Evolutionary conservation across 1,140 invertebrate species (phyloP).

Genomic region (Sarcophaga peregrina): DNA sequence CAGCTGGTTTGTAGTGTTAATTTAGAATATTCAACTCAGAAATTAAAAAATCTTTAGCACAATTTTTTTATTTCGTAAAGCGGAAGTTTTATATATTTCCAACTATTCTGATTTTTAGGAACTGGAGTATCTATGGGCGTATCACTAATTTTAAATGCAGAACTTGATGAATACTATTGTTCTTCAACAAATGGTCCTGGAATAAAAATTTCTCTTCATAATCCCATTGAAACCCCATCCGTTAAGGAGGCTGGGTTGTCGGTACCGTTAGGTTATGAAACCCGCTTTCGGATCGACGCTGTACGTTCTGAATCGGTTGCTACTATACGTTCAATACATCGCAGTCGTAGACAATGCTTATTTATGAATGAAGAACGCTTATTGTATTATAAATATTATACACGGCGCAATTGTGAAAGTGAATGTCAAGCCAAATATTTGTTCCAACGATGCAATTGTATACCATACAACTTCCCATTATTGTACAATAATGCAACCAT

Average conservation of each 20-base stretch:
- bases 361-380: constrained; percentile 76
- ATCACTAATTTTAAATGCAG: constrained; percentile 76
- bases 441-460: constrained; percentile 73
- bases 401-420: constrained; percentile 72
- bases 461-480: constrained; percentile 76
- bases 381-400: constrained; percentile 69
- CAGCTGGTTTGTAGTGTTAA: constrained; percentile 60
- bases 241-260: constrained; percentile 78
- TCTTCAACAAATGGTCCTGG: constrained; percentile 81
- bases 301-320: constrained; percentile 72
- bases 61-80: neutral
- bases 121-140: constrained; percentile 77
- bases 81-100: neutral
- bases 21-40: neutral
- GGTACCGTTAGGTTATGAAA: constrained; percentile 75
- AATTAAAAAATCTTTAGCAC: constrained; percentile 22
- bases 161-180: constrained; percentile 80
- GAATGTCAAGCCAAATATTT: constrained; percentile 78
- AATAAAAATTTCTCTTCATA: constrained; percentile 76
- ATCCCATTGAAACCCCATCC: constrained; percentile 79
- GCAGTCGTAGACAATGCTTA: constrained; percentile 77
- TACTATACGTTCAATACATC: constrained; percentile 70
- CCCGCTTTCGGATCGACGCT: constrained; percentile 74
- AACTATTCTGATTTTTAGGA: constrained; percentile 59
- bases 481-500: constrained; percentile 53